Evolutionary conservation across 2,113 vertebrate genomes (phyloP).

Genomic region (Myiagra hebetior): DNA sequence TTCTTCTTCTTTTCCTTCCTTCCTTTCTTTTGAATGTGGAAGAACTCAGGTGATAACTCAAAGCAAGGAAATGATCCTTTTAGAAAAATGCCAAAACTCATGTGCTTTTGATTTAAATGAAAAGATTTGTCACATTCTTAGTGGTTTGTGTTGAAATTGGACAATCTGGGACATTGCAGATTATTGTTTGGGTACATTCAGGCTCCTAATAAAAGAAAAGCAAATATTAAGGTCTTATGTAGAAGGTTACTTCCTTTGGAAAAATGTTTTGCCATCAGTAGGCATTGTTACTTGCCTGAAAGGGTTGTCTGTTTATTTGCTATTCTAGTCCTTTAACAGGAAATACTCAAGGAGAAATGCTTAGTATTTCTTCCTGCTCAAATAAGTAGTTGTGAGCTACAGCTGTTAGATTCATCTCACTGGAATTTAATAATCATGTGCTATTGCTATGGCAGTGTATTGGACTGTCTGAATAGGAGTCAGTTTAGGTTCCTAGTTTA

Average conservation of each 20-base stretch:
- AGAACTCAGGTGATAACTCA: background rate
- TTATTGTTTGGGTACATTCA: background rate
- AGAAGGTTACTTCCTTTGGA: background rate
- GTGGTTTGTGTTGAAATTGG: background rate
- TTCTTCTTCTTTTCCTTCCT: background rate
- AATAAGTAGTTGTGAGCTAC: background rate
- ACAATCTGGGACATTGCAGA: background rate
- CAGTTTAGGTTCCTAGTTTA: background rate
- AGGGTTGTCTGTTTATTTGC: background rate
- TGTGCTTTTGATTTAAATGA: background rate
- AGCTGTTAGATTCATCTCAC: background rate
- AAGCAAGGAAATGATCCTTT: background rate
- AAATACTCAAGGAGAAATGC: background rate
- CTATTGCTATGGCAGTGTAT: background rate
- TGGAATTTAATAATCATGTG: background rate
- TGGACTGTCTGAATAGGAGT: background rate
- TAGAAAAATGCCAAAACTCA: background rate
- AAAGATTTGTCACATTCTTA: background rate
- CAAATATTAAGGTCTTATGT: background rate
- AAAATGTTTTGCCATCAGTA: background rate
- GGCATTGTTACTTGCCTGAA: background rate
- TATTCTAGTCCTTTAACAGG: background rate
- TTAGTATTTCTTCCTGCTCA: background rate
- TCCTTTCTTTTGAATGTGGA: background rate
- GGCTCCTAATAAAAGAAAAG: background rate